These are phyloP conservation scores for Panopea generosa DNA, from an alignment of 2,888 invertebrate species.

Conservation along the genomic window DNA sequence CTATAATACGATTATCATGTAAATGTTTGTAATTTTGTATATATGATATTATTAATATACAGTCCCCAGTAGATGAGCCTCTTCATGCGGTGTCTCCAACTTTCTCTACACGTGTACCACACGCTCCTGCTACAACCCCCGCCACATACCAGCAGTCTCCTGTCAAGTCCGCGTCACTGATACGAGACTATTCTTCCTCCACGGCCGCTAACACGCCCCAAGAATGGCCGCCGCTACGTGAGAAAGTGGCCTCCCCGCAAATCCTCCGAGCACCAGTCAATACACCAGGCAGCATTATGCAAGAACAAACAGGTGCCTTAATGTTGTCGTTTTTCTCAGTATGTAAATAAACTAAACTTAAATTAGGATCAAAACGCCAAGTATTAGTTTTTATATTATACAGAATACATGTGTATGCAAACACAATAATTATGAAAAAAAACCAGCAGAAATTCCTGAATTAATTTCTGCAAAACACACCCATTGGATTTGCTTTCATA, in stretches of 20 bases:
- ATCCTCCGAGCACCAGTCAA: conserved; percentile 65
- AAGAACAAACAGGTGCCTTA: conserved; percentile 65
- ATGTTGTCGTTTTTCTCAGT: too few relatives aligned
- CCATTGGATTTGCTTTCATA: too few relatives aligned
- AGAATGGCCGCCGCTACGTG: conserved; percentile 43
- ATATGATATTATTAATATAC: neutral
- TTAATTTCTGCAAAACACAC: too few relatives aligned
- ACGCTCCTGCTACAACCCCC: conserved; percentile 73
- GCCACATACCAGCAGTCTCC: conserved; percentile 63
- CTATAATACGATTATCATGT: too few relatives aligned
- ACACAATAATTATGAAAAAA: too few relatives aligned
- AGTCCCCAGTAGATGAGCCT: conserved; percentile 23
- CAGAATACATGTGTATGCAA: too few relatives aligned
- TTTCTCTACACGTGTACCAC: conserved; percentile 71
- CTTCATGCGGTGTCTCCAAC: conserved; percentile 68
- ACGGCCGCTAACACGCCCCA: conserved; percentile 45
- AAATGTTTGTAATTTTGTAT: too few relatives aligned
- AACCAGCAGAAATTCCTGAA: too few relatives aligned
- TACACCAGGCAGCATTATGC: conserved; percentile 62
- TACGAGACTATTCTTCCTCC: conserved; percentile 34
- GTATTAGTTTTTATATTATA: too few relatives aligned
- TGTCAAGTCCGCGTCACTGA: conserved; percentile 58
- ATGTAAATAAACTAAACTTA: too few relatives aligned
- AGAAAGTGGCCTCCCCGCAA: conserved; percentile 58
- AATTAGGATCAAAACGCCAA: too few relatives aligned